Conservation (phyloP, 2,888 invertebrate genomes). For the Eurytoma adleriae region DNA sequence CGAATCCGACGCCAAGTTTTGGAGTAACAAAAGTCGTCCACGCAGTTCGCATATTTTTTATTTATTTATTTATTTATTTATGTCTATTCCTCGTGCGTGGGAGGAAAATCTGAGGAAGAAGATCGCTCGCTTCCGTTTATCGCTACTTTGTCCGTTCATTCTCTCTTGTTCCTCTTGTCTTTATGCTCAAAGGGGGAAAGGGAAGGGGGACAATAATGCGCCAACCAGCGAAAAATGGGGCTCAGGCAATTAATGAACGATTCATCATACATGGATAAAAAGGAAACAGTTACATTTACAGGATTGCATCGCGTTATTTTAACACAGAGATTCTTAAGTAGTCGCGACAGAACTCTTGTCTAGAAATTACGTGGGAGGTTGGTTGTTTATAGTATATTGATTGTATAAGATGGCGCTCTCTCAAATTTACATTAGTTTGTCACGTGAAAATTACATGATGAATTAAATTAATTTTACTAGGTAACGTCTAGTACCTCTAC, state of each 20-base stretch:
- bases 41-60: background rate
- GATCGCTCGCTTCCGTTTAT: background rate
- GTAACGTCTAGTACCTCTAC: too few species aligned
- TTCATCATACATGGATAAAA: conserved; percentile 69
- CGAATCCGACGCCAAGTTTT: conserved; percentile 8
- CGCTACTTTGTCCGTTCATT: conserved; percentile 4
- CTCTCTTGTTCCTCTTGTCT: conserved; percentile 9
- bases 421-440: too few species aligned
- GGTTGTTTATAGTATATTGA: too few species aligned
- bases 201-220: conserved; percentile 66
- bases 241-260: conserved; percentile 75
- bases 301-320: too few species aligned
- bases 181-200: conserved; percentile 58
- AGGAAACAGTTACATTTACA: too few species aligned
- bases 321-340: too few species aligned
- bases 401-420: too few species aligned
- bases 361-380: too few species aligned
- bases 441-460: too few species aligned
- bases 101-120: conserved; percentile 43
- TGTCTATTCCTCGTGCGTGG: conserved; percentile 29
- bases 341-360: too few species aligned
- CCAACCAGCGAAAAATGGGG: conserved; percentile 69
- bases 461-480: too few species aligned
- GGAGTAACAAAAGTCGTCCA: conserved; percentile 39
- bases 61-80: conserved; percentile 3